Conservation (phyloP, 2,113 vertebrate species). For the Recurvirostra avosetta region DNA sequence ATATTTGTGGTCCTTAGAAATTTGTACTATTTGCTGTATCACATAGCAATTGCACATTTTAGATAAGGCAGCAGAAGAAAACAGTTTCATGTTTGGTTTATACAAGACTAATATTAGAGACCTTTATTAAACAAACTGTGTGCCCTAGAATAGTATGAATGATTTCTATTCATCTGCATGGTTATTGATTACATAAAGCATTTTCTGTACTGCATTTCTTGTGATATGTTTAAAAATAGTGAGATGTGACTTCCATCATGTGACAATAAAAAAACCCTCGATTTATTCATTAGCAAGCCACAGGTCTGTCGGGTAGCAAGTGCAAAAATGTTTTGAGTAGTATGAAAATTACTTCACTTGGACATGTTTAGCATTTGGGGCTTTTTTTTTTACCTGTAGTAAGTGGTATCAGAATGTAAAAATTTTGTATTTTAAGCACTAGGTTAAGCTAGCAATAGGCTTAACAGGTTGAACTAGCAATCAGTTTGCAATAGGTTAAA, state of each 20-base stretch:
- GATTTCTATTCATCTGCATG: not conserved
- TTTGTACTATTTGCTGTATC: not conserved
- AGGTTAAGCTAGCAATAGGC: not conserved
- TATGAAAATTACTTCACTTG: not conserved
- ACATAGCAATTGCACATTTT: not conserved
- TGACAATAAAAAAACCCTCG: not conserved
- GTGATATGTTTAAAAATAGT: not conserved
- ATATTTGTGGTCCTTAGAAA: not conserved
- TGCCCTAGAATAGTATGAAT: not conserved
- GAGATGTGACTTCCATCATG: not conserved
- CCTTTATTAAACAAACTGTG: not conserved
- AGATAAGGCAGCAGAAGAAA: not conserved
- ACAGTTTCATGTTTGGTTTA: not conserved
- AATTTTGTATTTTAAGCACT: not conserved
- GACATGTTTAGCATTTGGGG: not conserved
- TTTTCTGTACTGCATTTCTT: not conserved
- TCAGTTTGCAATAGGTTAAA: not conserved
- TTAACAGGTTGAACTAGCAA: not conserved
- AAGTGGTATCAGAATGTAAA: not conserved
- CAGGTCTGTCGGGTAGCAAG: not conserved
- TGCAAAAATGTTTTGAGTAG: not conserved
- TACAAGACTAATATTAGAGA: not conserved
- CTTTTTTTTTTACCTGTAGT: not conserved
- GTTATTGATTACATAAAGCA: not conserved
- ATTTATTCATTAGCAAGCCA: not conserved